Percentiles rank a stretch among this genome's conserved stretches.
Conservation (phyloP, 2,113 vertebrate genomes). For the Poeciliopsis turrubarensis region DNA sequence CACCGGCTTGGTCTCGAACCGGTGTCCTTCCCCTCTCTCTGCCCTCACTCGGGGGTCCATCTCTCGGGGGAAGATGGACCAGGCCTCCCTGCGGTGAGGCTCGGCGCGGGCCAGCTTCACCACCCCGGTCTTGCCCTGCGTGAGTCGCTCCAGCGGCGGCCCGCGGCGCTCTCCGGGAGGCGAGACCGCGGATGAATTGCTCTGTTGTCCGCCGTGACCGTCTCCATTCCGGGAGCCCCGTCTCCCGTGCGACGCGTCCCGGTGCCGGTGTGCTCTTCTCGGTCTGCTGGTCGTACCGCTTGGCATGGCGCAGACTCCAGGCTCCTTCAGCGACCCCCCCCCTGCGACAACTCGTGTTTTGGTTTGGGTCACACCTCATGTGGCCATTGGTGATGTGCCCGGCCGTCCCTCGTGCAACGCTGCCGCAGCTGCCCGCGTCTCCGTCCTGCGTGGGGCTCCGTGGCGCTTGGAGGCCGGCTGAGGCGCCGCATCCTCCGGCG, state of each 20-base stretch:
- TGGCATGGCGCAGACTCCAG: conserved; percentile 19
- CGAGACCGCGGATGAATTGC: conserved; percentile 8
- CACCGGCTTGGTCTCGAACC: conserved; percentile 77
- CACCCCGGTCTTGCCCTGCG: conserved; percentile 76
- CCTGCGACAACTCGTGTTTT: conserved; percentile 29
- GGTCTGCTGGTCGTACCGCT: conserved; percentile 19
- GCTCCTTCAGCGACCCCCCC: conserved; percentile 25
- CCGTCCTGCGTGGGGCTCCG: conserved; percentile 46
- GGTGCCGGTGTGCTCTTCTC: conserved; percentile 29
- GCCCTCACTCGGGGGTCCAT: conserved; percentile 79
- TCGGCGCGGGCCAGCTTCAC: conserved; percentile 78
- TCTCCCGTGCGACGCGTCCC: conserved; percentile 20
- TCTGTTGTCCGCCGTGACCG: conserved; percentile 12
- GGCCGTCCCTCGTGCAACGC: background rate
- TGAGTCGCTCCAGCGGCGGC: conserved; percentile 68
- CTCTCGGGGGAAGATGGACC: conserved; percentile 85
- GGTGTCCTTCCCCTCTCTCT: conserved; percentile 85
- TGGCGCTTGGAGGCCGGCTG: conserved; percentile 53
- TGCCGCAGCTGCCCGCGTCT: background rate
- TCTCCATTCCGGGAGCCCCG: conserved; percentile 32
- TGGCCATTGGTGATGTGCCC: conserved; percentile 17
- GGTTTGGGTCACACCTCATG: conserved; percentile 34
- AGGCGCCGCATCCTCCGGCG: conserved; percentile 43
- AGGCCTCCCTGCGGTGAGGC: conserved; percentile 83
- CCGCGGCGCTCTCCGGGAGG: conserved; percentile 18